phyloP scores from a whole-genome alignment of 2,113 vertebrate species.

The Peromyscus leucopus region DNA sequence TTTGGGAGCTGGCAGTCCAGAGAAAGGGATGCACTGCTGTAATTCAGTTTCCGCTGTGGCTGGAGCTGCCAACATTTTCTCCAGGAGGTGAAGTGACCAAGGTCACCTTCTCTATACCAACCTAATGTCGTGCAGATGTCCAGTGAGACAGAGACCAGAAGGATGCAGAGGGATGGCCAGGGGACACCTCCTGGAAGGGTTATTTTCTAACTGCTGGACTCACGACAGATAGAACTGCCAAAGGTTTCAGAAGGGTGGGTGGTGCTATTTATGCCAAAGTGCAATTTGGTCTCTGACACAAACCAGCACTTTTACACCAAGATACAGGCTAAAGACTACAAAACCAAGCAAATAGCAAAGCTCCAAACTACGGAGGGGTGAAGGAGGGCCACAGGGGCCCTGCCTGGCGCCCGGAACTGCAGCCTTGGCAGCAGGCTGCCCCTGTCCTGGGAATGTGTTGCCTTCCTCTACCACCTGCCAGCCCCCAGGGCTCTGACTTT shows the following conservation, averaged over 20 bases:
- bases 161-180: no score
- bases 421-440: background rate
- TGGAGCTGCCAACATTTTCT: background rate
- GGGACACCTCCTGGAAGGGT: background rate
- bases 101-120: background rate
- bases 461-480: background rate
- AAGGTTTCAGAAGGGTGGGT: background rate
- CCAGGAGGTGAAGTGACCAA: background rate
- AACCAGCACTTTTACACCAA: background rate
- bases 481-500: background rate
- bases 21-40: background rate
- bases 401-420: background rate
- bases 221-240: fast-evolving
- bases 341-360: background rate
- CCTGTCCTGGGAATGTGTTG: background rate
- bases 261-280: background rate
- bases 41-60: background rate
- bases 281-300: background rate
- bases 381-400: background rate
- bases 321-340: background rate
- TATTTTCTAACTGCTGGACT: background rate
- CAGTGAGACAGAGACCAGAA: background rate
- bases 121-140: background rate
- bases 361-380: background rate
- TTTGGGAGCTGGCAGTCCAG: no score